Base-by-base conservation (phyloP, 2,888 invertebrate species). In the Abrostola tripartita region DNA sequence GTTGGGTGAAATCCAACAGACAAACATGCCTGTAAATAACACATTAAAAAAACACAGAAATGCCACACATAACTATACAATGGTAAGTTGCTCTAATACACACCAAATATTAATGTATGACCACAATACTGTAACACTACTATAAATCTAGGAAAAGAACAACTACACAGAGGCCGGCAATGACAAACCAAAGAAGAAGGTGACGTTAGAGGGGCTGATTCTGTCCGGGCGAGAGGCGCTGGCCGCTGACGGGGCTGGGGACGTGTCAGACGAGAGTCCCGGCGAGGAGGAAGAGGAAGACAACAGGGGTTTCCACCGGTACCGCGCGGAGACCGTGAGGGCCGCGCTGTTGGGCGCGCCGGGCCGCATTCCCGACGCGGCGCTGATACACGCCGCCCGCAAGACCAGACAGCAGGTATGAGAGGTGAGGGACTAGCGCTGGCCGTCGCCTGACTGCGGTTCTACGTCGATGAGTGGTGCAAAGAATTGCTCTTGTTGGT, bases 331-430 rank as follows among this genome's bases (percentile, higher is more conserved):
- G 86, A 96, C 97, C 74, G 96, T 98, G 82, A 97, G 97, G 86
- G 96, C 97, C 81, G 96, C 98, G 80, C 94, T 98, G 71, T 89
- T 91, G 52, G 97, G 97, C 60, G 91, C 91, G 91, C 97, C 97
- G 85, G 99, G 99, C 12, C 97, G 97, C 78, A 99, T 99, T 86
- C 99, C 99, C 9, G 99, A 99, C 95, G 99, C 99, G 9, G 98
- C 98, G 58, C 97, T 99, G 95, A 99, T 99, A 89, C 99, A 99
- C 94, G 98, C 98, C 76, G 99, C 99, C 10, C 96, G 99, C 85
- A 99, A 99, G 93, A 96, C 98, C 71, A 95, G 99, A 83, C 99
- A 99, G 94, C 96, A 98, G 95, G 98, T 99, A 72, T 94, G 94
- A 94, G 94, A 94, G 94, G 94, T 94, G 95, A 99, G 88, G 98